phyloP scores from a whole-genome alignment of 2,113 vertebrate genomes.

The Tetraodon nigroviridis region DNA sequence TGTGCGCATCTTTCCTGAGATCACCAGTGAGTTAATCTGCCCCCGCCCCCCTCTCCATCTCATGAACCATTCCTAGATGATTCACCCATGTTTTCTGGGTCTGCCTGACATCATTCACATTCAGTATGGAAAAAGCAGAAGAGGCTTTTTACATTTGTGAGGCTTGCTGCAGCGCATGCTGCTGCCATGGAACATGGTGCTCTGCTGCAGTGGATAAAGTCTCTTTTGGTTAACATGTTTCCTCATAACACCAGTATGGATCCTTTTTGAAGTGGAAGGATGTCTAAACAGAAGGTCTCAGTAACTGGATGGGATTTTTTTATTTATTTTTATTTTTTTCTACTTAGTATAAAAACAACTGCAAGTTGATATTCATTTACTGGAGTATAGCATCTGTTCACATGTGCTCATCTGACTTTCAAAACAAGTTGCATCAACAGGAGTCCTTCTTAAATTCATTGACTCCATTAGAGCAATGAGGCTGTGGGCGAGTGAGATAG shows the following conservation, averaged over 20 bases:
- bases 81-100: slow-evolving; percentile 21
- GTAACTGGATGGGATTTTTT: no score
- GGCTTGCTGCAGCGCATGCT: slow-evolving; percentile 47
- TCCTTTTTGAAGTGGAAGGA: background rate
- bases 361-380: slow-evolving; percentile 21
- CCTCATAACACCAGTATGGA: slow-evolving; percentile 34
- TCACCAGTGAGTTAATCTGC: slow-evolving; percentile 24
- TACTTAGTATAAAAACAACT: slow-evolving; percentile 16
- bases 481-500: slow-evolving; percentile 23
- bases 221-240: slow-evolving; percentile 51
- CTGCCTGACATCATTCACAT: slow-evolving; percentile 54
- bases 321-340: no score
- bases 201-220: slow-evolving; percentile 45
- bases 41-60: slow-evolving; percentile 10
- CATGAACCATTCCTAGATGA: slow-evolving; percentile 26
- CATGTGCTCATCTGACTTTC: slow-evolving; percentile 6
- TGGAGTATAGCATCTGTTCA: slow-evolving; percentile 11
- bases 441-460: slow-evolving; percentile 50
- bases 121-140: slow-evolving; percentile 39
- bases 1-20: slow-evolving; percentile 17
- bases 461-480: slow-evolving; percentile 67
- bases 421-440: slow-evolving; percentile 41
- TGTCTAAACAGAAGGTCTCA: no score
- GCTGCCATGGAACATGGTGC: slow-evolving; percentile 37
- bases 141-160: slow-evolving; percentile 55